Conservation (phyloP, 2,113 vertebrate species). For the Hepsetus odoe region DNA sequence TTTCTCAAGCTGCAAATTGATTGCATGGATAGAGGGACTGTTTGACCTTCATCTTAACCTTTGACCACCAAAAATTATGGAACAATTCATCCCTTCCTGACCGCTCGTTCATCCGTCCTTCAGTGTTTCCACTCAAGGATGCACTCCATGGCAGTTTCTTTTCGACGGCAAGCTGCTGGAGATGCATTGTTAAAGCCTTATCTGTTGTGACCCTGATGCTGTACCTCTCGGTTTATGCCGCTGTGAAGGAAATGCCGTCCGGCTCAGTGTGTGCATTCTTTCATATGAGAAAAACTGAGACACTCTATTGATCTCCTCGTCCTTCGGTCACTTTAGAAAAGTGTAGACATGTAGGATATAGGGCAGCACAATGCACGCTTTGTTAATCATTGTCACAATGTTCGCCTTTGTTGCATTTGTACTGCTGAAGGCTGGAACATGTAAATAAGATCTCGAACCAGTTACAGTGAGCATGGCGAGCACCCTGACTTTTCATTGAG, state of each 20-base stretch:
- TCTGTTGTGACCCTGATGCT: constrained; percentile 1
- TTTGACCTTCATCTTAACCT: not conserved
- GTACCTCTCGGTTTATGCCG: not conserved
- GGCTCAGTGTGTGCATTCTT: not conserved
- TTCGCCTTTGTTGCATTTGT: too few species aligned
- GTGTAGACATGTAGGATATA: not conserved
- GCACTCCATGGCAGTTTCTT: not conserved
- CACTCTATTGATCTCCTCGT: not conserved
- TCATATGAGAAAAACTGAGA: not conserved
- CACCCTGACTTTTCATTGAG: too few species aligned
- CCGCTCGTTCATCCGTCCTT: not conserved
- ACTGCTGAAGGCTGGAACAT: too few species aligned
- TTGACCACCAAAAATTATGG: not conserved
- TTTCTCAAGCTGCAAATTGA: not conserved
- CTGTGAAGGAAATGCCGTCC: not conserved
- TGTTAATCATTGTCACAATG: too few species aligned
- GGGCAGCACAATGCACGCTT: not conserved
- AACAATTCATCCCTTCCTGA: not conserved
- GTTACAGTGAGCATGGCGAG: too few species aligned
- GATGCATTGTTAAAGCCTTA: not conserved
- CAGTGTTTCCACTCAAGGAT: not conserved
- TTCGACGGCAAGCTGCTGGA: not conserved
- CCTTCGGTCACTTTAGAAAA: not conserved
- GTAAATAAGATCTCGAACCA: too few species aligned
- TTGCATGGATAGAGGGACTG: not conserved